These are phyloP conservation scores for Lepus townsendii DNA, from an alignment of 2,797 vertebrate species.

Conservation along the genomic window DNA sequence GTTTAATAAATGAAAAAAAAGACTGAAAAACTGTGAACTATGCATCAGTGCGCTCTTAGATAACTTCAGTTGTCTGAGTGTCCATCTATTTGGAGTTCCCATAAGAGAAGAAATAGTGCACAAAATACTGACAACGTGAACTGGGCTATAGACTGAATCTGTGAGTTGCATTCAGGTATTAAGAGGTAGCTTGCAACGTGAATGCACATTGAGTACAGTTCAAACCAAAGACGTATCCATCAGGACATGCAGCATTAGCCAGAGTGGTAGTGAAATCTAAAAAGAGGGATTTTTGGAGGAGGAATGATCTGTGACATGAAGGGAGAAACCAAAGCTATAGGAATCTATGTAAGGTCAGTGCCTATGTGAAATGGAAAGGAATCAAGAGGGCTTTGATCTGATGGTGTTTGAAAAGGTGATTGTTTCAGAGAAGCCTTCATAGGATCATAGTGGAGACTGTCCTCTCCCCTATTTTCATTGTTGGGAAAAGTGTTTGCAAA, in stretches of 20 bases:
- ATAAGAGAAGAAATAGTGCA: neutral
- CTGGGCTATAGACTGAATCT: neutral
- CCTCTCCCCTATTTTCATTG: no score
- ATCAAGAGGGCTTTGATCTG: no score
- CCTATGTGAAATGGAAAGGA: neutral
- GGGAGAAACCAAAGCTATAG: neutral
- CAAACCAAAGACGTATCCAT: neutral
- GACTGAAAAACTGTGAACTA: neutral
- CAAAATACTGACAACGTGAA: neutral
- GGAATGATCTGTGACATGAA: neutral
- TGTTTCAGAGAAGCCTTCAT: neutral
- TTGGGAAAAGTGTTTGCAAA: no score
- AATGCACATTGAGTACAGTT: neutral
- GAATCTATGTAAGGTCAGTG: neutral
- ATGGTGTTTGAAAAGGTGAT: neutral
- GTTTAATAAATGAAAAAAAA: neutral
- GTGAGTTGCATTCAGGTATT: no score
- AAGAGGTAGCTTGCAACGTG: neutral
- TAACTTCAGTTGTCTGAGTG: neutral
- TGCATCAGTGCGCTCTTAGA: neutral
- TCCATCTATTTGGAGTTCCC: neutral
- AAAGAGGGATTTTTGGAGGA: neutral
- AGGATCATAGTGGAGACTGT: neutral
- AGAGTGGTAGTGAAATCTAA: neutral
- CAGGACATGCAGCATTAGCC: neutral